These are phyloP conservation scores for Caenorhabditis drosophilae DNA, from an alignment of 2,888 invertebrate species.

Conservation along the genomic window DNA sequence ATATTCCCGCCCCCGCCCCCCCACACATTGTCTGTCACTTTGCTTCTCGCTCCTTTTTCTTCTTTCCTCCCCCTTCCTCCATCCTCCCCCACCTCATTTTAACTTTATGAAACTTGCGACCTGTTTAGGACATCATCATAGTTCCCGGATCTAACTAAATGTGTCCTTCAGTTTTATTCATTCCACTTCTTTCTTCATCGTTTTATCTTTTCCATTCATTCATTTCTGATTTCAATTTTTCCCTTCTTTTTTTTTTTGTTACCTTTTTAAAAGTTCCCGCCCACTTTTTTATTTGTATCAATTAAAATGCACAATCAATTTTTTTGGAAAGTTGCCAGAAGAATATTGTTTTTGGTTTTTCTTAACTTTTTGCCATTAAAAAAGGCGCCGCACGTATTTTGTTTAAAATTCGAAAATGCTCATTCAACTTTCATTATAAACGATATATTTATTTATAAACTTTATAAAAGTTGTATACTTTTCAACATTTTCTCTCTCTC, in stretches of 20 bases:
- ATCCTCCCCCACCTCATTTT: slow-evolving; percentile 20
- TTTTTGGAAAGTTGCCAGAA: background rate
- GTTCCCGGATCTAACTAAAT: background rate
- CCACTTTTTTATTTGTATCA: background rate
- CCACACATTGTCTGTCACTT: background rate
- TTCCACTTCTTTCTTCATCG: background rate
- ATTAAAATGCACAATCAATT: background rate
- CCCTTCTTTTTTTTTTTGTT: background rate
- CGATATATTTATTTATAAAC: too few species aligned
- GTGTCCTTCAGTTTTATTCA: background rate
- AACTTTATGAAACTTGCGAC: slow-evolving; percentile 36
- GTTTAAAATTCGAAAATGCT: too few species aligned
- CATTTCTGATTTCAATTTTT: too few species aligned
- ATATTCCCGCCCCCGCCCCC: background rate
- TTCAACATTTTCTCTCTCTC: too few species aligned
- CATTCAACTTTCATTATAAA: too few species aligned
- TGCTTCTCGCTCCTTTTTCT: background rate
- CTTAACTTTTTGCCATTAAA: too few species aligned
- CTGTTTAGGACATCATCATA: background rate
- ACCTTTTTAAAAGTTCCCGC: slow-evolving; percentile 2
- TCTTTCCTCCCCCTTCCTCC: background rate
- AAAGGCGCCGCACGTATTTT: too few species aligned
- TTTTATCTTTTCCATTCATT: too few species aligned
- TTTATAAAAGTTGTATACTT: too few species aligned
- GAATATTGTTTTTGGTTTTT: too few species aligned